Percentiles rank a stretch among this genome's conserved stretches.
Conservation (phyloP, 35 echinoderm and acorn worm genomes). For the Ptychodera flava region DNA sequence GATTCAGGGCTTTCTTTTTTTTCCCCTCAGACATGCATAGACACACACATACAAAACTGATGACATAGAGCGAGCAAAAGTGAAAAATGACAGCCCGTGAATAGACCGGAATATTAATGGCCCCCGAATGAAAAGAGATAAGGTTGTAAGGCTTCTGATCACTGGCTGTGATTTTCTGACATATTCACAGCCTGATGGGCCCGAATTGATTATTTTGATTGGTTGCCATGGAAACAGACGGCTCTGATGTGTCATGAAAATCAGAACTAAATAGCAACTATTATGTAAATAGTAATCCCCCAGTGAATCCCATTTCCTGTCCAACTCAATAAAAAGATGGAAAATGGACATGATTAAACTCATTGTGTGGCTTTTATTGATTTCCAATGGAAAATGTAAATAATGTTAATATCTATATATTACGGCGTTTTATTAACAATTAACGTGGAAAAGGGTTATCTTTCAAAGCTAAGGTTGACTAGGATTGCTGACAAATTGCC, state of each 20-base stretch:
- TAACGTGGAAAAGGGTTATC: not conserved
- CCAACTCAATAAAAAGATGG: not conserved
- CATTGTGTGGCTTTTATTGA: not conserved
- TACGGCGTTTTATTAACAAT: not conserved
- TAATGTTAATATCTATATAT: not conserved
- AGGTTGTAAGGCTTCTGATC: not conserved
- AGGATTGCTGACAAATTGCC: not conserved
- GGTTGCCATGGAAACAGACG: not conserved
- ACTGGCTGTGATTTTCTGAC: not conserved
- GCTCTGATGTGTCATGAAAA: not conserved
- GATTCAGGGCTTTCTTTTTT: too few species aligned
- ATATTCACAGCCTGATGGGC: not conserved
- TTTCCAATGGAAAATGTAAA: not conserved
- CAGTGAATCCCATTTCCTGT: not conserved
- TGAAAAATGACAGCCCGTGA: not conserved
- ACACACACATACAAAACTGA: not conserved
- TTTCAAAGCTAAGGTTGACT: not conserved
- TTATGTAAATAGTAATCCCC: not conserved
- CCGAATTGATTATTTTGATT: not conserved
- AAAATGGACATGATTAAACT: not conserved
- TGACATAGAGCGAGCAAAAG: not conserved
- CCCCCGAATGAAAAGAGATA: not conserved
- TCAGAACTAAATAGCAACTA: not conserved
- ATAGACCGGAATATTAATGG: not conserved
- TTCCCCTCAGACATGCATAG: too few species aligned